A percentile compares a stretch with the other conserved stretches of the same genome.
phyloP scores from a whole-genome alignment of 2,797 vertebrate species.

The Xyrichtys novacula region DNA sequence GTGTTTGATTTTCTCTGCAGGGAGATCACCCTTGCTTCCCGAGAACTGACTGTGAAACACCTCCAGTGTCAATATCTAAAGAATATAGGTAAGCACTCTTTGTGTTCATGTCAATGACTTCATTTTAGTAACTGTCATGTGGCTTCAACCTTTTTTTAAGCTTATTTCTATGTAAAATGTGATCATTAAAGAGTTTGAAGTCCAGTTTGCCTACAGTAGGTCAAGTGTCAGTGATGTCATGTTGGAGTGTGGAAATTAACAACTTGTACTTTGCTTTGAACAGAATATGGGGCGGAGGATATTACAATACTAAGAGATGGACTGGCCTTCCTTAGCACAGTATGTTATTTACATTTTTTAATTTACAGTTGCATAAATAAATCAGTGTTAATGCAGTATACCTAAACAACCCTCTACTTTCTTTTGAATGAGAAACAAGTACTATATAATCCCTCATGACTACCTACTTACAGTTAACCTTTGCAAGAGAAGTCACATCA shows the following conservation, averaged over 20 bases:
- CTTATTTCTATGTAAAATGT: not conserved
- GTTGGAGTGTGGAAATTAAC: not conserved
- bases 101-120: not conserved
- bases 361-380: not conserved
- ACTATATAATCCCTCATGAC: not conserved
- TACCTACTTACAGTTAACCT: not conserved
- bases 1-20: constrained; percentile 49
- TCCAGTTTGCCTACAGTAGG: constrained; percentile 19
- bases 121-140: not conserved
- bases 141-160: not conserved
- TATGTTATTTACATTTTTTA: constrained; percentile 75
- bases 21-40: constrained; percentile 45
- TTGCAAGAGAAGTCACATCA: not conserved
- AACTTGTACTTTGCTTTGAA: constrained; percentile 18
- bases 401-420: not conserved
- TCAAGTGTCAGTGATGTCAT: constrained; percentile 19
- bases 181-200: constrained; percentile 24
- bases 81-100: constrained; percentile 70
- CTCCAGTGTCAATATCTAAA: constrained; percentile 74
- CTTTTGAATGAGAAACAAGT: not conserved
- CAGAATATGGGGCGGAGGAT: constrained; percentile 88
- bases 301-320: constrained; percentile 89
- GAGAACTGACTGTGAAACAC: constrained; percentile 75
- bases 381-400: not conserved
- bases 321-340: constrained; percentile 89